These are phyloP conservation scores for Lithophane leautieri DNA, from an alignment of 2,888 invertebrate genomes.

Conservation along the genomic window DNA sequence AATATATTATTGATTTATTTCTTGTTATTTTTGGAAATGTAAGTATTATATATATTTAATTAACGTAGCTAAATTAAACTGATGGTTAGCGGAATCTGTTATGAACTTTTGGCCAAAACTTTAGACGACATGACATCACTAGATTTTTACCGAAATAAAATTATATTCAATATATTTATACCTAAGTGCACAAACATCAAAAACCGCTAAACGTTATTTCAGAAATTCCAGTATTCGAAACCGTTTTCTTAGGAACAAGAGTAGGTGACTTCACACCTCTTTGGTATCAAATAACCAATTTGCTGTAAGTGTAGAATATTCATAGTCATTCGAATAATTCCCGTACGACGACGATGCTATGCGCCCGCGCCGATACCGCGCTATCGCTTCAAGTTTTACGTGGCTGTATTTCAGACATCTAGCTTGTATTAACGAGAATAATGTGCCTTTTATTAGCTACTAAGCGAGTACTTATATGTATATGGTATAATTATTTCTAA, in stretches of 20 bases:
- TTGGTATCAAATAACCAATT: conserved; percentile 47
- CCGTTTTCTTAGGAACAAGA: conserved; percentile 31
- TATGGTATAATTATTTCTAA: conserved; percentile 56
- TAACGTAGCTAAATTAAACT: conserved; percentile 56
- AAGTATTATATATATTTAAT: conserved; percentile 44
- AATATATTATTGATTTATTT: conserved; percentile 47
- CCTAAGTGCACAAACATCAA: conserved; percentile 10
- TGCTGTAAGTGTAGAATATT: conserved; percentile 33
- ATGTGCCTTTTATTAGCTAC: conserved; percentile 80
- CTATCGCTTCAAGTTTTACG: conserved; percentile 25
- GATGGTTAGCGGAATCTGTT: conserved; percentile 34
- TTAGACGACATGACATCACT: conserved; percentile 22
- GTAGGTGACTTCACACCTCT: conserved; percentile 42
- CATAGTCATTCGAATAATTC: conserved; percentile 49
- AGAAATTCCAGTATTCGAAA: conserved; percentile 42
- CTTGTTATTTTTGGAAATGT: conserved; percentile 47
- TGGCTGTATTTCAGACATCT: conserved; percentile 46
- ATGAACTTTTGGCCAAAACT: conserved; percentile 5
- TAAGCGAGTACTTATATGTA: conserved; percentile 73
- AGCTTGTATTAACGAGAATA: conserved; percentile 64
- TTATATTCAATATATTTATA: conserved; percentile 14
- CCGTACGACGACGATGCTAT: conserved; percentile 13
- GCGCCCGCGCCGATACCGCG: conserved; percentile 26
- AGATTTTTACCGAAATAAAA: conserved; percentile 1
- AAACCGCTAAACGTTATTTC: conserved; percentile 35